phyloP scores from a whole-genome alignment of 2,113 vertebrate species.

The Phrynosoma blainvillii region DNA sequence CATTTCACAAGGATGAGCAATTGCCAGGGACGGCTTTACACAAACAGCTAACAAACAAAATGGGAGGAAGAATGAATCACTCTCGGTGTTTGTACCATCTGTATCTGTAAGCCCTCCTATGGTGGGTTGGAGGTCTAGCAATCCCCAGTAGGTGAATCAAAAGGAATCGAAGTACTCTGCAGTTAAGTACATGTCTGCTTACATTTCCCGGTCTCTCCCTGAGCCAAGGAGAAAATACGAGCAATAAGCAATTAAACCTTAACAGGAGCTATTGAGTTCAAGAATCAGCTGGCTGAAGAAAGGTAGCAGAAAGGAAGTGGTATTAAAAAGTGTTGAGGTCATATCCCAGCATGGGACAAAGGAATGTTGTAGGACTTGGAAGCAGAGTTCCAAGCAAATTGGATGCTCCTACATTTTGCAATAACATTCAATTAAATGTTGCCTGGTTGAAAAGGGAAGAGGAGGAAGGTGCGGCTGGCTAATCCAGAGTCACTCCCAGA shows the following conservation, averaged over 20 bases:
- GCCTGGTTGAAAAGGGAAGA: neutral
- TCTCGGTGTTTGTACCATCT: neutral
- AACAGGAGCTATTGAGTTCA: neutral
- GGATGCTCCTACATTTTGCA: neutral
- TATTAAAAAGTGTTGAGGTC: no score
- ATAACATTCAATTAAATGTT: accelerated
- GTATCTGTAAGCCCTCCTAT: constrained; percentile 43
- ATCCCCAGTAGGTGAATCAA: neutral
- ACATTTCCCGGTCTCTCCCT: neutral
- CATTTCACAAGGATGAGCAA: constrained; percentile 22
- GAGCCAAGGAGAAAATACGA: neutral
- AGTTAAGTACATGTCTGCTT: neutral
- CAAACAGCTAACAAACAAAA: constrained; percentile 22
- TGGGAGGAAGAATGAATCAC: constrained; percentile 29
- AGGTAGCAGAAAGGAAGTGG: neutral
- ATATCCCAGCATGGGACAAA: neutral
- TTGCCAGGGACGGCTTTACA: constrained; percentile 37
- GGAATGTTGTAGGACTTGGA: neutral
- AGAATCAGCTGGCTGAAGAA: neutral
- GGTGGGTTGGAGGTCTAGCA: constrained; percentile 22
- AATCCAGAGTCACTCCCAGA: neutral
- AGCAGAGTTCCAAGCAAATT: neutral
- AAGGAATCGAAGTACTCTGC: neutral
- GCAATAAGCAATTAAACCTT: no score
- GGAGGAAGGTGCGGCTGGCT: neutral